Evolutionary conservation across 2,113 vertebrate species (phyloP), one percentile per base, ranked within the genome.

Genomic region (Archilochus colubris): DNA sequence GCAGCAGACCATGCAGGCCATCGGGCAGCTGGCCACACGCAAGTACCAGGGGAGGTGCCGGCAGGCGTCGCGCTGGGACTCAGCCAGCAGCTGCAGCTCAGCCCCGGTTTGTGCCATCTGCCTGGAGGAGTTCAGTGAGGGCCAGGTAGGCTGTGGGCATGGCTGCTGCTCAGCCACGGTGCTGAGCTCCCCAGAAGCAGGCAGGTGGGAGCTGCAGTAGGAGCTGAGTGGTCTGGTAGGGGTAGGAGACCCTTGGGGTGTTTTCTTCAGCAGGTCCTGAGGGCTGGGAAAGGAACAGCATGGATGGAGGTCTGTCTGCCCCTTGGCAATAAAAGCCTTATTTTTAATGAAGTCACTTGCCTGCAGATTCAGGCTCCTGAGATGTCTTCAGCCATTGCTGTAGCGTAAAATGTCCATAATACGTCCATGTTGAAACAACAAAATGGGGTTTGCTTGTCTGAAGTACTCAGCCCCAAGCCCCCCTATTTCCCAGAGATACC

Each of bases 71-170:
- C 96, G 91, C 1, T 98, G 98, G 59, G 99, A 98, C 69, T 99
- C 99, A 0, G 98, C 97, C 80, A 99, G 99, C 97, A 99, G 98
- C 97, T 99, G 99, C 96, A 98, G 98, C 94, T 99, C 99, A 0
- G 97, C 98, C 58, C 99, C 99, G 0, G 91, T 99, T 88, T 99
- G 99, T 48, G 99, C 99, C 20, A 98, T 99, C 95, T 99, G 99
- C 91, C 97, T 99, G 95, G 99, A 99, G 93, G 99, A 99, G 87
- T 99, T 99, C 96, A 98, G 98, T 27, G 99, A 99, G 31, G 99
- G 99, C 5, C 99, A 99, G 99, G 99, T 99, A 94, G 95, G 97
- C 18, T 44, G 57, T 0, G 5, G 82, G 51, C 75, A 62, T 1
- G 5, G 61, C 33, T 54, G 53, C 17, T 8, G 22, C 21, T 7